These are phyloP conservation scores for Lateolabrax maculatus DNA, from an alignment of 2,797 vertebrate species.

Conservation along the genomic window DNA sequence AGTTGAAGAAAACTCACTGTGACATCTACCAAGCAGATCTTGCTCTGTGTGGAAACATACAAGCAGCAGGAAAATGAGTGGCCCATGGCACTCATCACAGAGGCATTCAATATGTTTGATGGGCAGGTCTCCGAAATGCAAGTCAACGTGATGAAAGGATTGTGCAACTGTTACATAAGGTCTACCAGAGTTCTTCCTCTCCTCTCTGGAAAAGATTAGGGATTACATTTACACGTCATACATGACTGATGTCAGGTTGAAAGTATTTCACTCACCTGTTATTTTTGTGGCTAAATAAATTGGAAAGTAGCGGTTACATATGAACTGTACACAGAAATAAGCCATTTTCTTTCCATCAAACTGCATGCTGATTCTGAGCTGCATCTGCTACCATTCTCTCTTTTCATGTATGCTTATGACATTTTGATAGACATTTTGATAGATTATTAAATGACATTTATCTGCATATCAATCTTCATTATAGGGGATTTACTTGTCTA, in stretches of 20 bases:
- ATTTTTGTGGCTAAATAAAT: not conserved
- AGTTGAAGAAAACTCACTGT: conserved; percentile 33
- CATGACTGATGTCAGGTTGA: conserved; percentile 15
- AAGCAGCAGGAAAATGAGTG: conserved; percentile 33
- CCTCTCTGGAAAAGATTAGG: conserved; percentile 16
- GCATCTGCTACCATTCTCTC: not conserved
- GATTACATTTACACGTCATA: conserved; percentile 15
- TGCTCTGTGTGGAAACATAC: conserved; percentile 40
- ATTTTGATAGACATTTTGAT: not conserved
- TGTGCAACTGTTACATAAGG: conserved; percentile 53
- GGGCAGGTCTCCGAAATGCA: conserved; percentile 46
- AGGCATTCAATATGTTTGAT: conserved; percentile 39
- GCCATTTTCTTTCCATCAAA: not conserved
- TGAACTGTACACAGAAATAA: not conserved
- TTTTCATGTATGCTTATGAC: not conserved
- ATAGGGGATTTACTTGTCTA: not conserved
- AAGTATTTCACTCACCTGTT: conserved; percentile 7
- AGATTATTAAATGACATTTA: not conserved
- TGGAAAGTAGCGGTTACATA: not conserved
- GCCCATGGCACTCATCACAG: conserved; percentile 39
- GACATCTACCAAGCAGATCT: conserved; percentile 38
- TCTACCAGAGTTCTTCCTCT: conserved; percentile 11
- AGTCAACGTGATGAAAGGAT: conserved; percentile 61
- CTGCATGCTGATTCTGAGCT: not conserved
- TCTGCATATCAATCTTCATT: not conserved